A percentile compares a stretch with the other conserved stretches of the same genome.
Evolutionary conservation across 2,797 vertebrate species (phyloP).

Genomic region (Eulemur coronatus): DNA sequence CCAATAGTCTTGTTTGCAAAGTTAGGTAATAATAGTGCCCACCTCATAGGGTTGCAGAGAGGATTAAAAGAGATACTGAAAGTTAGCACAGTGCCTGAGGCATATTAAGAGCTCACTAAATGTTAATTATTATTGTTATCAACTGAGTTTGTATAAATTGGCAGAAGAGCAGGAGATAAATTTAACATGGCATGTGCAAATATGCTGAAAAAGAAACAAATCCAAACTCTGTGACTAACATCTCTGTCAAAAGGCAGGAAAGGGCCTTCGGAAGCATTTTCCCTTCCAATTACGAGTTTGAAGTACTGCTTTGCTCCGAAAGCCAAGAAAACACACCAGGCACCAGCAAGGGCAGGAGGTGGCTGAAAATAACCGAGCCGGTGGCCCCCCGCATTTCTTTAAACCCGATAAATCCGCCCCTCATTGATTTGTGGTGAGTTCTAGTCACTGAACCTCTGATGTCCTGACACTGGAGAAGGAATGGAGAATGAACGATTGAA

Average conservation of each 20-base stretch:
- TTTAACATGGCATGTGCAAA: not conserved
- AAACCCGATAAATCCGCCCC: not conserved
- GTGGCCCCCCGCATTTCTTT: accelerated
- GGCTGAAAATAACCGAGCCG: not conserved
- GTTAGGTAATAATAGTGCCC: not conserved
- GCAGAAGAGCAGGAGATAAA: slow-evolving; percentile 1
- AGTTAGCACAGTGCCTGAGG: not conserved
- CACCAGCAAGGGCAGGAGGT: not conserved
- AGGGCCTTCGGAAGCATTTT: slow-evolving; percentile 11
- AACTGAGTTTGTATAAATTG: not conserved
- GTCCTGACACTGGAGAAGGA: not conserved
- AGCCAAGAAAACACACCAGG: not conserved
- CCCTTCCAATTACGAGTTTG: not conserved
- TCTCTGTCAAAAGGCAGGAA: slow-evolving; percentile 3
- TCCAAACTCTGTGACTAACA: not conserved
- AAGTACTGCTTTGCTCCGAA: slow-evolving; percentile 31
- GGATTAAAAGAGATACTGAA: slow-evolving; percentile 18
- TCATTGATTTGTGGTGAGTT: not conserved
- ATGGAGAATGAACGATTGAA: not conserved
- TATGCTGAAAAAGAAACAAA: slow-evolving; percentile 61
- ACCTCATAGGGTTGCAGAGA: not conserved
- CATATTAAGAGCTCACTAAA: slow-evolving; percentile 14
- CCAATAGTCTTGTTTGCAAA: not conserved
- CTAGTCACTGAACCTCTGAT: not conserved
- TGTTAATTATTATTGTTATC: slow-evolving; percentile 51